A percentile compares a stretch with the other conserved stretches of the same genome.
These are phyloP conservation scores for Clinocottus analis DNA, from an alignment of 2,113 vertebrate species.

Conservation along the genomic window DNA sequence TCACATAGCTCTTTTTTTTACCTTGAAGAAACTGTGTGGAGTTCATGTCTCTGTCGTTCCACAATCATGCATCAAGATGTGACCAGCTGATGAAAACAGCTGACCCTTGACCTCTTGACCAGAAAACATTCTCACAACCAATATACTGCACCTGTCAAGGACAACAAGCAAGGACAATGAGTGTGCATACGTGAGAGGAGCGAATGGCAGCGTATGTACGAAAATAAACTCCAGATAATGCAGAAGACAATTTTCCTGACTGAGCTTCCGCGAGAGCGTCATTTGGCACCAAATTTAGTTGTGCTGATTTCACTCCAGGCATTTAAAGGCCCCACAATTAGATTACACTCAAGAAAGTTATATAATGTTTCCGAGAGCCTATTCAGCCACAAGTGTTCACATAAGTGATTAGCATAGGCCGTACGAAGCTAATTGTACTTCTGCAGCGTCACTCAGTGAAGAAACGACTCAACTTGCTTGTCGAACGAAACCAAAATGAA, in stretches of 20 bases:
- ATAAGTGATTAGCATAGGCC: constrained; percentile 24
- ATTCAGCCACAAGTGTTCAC: constrained; percentile 18
- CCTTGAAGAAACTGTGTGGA: too few relatives aligned
- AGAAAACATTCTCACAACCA: too few relatives aligned
- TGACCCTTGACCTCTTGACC: too few relatives aligned
- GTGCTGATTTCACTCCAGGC: constrained; percentile 12
- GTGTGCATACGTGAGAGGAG: too few relatives aligned
- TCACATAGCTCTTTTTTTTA: too few relatives aligned
- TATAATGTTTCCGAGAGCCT: constrained; percentile 21
- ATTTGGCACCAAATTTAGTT: constrained; percentile 7
- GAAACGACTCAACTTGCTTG: constrained; percentile 14
- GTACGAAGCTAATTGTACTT: constrained; percentile 14
- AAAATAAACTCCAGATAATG: not conserved
- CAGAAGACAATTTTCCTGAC: not conserved
- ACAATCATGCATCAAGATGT: not conserved
- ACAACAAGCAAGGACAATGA: not conserved
- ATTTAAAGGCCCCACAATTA: constrained; percentile 3
- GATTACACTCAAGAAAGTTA: not conserved
- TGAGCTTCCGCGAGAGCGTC: not conserved
- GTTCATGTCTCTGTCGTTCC: too few relatives aligned
- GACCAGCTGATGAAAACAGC: too few relatives aligned
- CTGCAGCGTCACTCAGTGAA: constrained; percentile 6
- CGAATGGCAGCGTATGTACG: not conserved
- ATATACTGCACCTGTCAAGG: too few relatives aligned
- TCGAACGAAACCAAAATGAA: constrained; percentile 24